phyloP scores from a whole-genome alignment of 2,797 vertebrate genomes.

The Ciconia nigra region DNA sequence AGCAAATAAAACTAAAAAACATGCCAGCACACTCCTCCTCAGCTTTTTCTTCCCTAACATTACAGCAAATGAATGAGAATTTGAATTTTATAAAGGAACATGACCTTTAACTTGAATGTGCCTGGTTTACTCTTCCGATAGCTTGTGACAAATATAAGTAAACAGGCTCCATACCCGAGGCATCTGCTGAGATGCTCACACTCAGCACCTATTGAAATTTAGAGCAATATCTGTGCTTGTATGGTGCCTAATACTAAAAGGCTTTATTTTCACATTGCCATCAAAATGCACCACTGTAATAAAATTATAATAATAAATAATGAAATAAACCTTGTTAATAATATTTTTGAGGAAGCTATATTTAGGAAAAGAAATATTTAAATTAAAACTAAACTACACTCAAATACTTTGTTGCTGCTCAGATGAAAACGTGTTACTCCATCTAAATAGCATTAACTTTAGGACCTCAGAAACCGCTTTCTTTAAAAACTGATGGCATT shows the following conservation, averaged over 20 bases:
- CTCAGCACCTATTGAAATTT: neutral
- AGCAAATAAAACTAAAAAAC: neutral
- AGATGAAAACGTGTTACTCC: neutral
- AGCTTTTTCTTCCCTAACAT: neutral
- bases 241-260: neutral
- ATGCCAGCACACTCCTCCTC: rapidly evolving
- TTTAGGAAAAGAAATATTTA: neutral
- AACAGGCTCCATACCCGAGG: neutral
- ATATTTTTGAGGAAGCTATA: neutral
- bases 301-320: neutral
- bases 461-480: neutral
- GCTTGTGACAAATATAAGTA: neutral
- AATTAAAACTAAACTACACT: neutral
- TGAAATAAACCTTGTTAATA: neutral
- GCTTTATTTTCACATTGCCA: neutral
- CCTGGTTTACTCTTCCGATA: neutral
- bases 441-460: neutral
- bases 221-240: neutral
- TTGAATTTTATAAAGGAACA: neutral
- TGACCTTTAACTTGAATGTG: neutral
- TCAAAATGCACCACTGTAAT: neutral
- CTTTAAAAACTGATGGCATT: neutral
- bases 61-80: neutral
- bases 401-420: neutral
- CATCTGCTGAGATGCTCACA: neutral